Base-by-base conservation (phyloP, 2,797 vertebrate species). In the Schizopygopsis malacanthus region DNA sequence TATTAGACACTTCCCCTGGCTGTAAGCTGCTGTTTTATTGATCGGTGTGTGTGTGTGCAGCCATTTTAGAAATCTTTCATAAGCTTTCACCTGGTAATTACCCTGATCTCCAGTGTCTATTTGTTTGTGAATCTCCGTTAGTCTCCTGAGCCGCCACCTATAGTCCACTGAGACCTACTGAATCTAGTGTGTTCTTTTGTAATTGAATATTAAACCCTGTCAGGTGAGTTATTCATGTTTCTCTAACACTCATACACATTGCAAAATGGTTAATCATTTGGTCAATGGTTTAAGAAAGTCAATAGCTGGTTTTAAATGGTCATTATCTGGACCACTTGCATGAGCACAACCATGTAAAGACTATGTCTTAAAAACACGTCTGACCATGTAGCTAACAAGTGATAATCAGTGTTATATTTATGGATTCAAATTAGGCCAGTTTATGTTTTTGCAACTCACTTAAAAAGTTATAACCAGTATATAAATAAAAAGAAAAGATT, bases 61-160 rank as follows among this genome's bases (percentile, higher is more conserved):
- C 13, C 15, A 63, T 63, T 79, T 85, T 59, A 22, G 11, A 43
- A 67, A 73, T 73, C n/a, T 77, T 70, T 81, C 63, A 41, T 15
- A 59, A 78, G 52, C 50, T 70, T 82, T 78, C 33, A 71, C 45
- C 75, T 83, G 69, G 86, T n/a, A 73, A 65, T 84, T 43, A 56
- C 69, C n/a, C 69, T 50, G 22, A 61, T 79, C 73, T 63, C 79
- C 18, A 18, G 65, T 33, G 43, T 70, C 67, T 79, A 8, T 61
- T 61, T 83, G 67, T 87, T 89, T 82, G 59, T 82, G 81, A 79
- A 85, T 70, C 73, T 69, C 79, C 37, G 33, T 82, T 56, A 75
- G 43, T 56, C 47, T 79, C 76, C 43, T 65, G 85, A 70, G 83
- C 54, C 41, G 1, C 15, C 12, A 4, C 16, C 79, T 76, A 54